Conservation (phyloP, 2,797 vertebrate species). For the Rhyacichthys aspro region DNA sequence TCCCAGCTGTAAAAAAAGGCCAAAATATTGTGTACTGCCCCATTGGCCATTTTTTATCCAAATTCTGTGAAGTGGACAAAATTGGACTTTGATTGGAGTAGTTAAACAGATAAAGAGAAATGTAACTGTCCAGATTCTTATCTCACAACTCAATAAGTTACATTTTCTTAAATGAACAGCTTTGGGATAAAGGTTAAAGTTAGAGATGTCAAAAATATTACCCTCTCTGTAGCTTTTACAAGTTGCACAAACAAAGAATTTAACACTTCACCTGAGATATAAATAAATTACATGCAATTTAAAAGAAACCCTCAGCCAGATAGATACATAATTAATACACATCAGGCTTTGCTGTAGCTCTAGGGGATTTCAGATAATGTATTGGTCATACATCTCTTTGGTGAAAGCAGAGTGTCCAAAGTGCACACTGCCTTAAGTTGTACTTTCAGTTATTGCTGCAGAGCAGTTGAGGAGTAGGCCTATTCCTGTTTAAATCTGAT, state of each 20-base stretch:
- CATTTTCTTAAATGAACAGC: background rate
- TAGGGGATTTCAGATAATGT: slow-evolving; percentile 36
- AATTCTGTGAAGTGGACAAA: too few species aligned
- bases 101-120: too few species aligned
- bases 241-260: slow-evolving; percentile 35
- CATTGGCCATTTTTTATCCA: too few species aligned
- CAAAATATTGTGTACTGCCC: too few species aligned
- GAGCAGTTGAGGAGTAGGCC: background rate
- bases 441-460: slow-evolving; percentile 6
- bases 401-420: slow-evolving; percentile 22
- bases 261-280: slow-evolving; percentile 40
- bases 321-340: slow-evolving; percentile 49
- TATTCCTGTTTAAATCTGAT: too few species aligned
- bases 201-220: background rate
- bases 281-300: slow-evolving; percentile 46
- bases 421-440: slow-evolving; percentile 19
- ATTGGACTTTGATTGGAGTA: too few species aligned
- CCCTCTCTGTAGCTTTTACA: background rate
- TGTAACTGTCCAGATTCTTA: too few species aligned
- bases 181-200: background rate
- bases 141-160: too few species aligned
- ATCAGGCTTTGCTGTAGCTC: slow-evolving; percentile 28
- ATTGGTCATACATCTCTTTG: slow-evolving; percentile 25
- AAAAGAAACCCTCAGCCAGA: slow-evolving; percentile 32
- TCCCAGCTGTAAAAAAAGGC: too few species aligned